These are phyloP conservation scores for Temnopleurus reevesii DNA, from an alignment of 53 echinoderm and acorn worm species.

Conservation along the genomic window DNA sequence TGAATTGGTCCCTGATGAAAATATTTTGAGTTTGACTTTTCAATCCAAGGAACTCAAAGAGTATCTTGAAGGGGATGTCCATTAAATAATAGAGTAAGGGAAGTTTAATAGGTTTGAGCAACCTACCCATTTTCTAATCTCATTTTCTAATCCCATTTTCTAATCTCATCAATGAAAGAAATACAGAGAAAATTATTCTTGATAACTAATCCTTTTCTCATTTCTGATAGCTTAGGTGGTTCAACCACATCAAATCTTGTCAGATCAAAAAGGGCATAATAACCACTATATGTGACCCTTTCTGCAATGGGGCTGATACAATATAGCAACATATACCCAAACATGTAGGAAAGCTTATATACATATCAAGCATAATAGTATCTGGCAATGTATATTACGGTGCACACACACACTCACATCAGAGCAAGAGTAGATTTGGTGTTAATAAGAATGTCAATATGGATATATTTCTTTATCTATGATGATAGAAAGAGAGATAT, in stretches of 20 bases:
- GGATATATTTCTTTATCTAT: neutral
- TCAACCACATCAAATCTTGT: neutral
- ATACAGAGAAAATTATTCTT: neutral
- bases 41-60: too few relatives aligned
- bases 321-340: conserved; percentile 34
- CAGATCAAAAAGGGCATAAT: neutral
- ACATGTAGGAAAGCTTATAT: conserved; percentile 52
- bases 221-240: neutral
- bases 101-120: too few relatives aligned
- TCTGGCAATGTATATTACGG: conserved; percentile 39
- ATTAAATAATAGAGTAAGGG: too few relatives aligned
- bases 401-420: conserved; percentile 52
- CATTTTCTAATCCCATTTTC: neutral
- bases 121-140: neutral
- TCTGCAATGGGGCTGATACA: neutral
- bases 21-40: too few relatives aligned
- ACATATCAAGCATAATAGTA: conserved; percentile 47
- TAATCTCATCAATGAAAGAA: neutral
- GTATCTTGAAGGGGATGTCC: too few relatives aligned
- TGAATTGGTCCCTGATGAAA: too few relatives aligned
- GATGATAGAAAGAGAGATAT: neutral
- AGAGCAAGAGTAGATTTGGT: conserved; percentile 22
- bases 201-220: neutral
- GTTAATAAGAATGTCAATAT: neutral
- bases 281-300: neutral